phyloP scores from a whole-genome alignment of 2,113 vertebrate genomes.

The Siphamia tubifer region DNA sequence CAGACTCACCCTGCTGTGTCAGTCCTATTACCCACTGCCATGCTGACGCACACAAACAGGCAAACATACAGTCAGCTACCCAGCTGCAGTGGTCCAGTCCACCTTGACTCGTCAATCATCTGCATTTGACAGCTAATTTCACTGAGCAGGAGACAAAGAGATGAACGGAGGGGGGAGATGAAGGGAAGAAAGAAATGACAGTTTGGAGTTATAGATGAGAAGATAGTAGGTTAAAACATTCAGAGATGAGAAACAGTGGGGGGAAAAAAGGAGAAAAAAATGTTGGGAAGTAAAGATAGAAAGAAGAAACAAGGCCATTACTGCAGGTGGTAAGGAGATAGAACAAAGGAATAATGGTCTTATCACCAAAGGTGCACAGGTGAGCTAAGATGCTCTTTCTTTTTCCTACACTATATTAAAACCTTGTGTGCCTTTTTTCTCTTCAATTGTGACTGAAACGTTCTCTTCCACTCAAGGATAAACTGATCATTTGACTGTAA shows the following conservation, averaged over 20 bases:
- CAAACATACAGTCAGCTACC: constrained; percentile 34
- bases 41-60: constrained; percentile 26
- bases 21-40: constrained; percentile 22
- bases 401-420: too few relatives aligned
- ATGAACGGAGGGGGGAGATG: not conserved
- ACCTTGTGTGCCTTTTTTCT: too few relatives aligned
- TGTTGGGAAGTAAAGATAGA: not conserved
- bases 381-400: too few relatives aligned
- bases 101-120: constrained; percentile 52
- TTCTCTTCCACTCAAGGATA: too few relatives aligned
- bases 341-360: too few relatives aligned
- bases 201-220: not conserved
- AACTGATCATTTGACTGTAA: too few relatives aligned
- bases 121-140: constrained; percentile 31
- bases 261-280: not conserved
- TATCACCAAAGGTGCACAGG: too few relatives aligned
- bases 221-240: not conserved
- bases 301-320: not conserved
- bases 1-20: constrained; percentile 51
- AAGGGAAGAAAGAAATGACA: not conserved
- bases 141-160: not conserved
- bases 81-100: constrained; percentile 7
- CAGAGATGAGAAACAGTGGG: not conserved
- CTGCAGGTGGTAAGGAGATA: too few relatives aligned
- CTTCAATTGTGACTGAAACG: too few relatives aligned